Evolutionary conservation across 2,888 invertebrate species (phyloP), one percentile per base, ranked within the genome.

Genomic region (Macaria notata): DNA sequence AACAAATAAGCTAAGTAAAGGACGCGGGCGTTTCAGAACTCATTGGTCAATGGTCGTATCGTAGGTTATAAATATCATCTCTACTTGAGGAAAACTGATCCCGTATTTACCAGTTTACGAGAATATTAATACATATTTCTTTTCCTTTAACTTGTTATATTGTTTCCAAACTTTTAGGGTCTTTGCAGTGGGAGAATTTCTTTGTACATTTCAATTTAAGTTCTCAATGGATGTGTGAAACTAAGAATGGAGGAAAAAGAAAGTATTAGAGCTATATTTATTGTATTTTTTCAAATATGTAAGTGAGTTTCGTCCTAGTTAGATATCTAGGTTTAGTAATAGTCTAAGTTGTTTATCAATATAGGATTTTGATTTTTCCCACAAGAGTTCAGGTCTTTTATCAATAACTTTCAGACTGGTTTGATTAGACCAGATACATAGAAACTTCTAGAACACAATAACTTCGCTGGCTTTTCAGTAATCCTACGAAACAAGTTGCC

Each of bases 81-180:
- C 51, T 60, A 57, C 64, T 63, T 60, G 63, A 68, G 55, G 64
- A 49, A 69, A 66, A 64, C 57, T 59, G 66, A 66, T 64, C 67
- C 68, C 62, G 64, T 65, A 70, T 69, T 71, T 70, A 68, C 66
- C 59, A 61, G 66, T 65, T 72, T 66, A 57, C 61, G 54, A 49
- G 63, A 68, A 68, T 71, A 69, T 71, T 75, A 72, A 69, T 71
- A 70, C 61, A 61, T 62, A 54, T 68, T 64, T 56, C 57, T 62
- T 62, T 58, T 49, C 44, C 67, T 63, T 63, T 72, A 72, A 68
- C 70, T 66, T 55, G 72, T 70, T 73, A 70, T 75, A 76, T 75
- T 66, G 65, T 70, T 68, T 55, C 47, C 29, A 46, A 72, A 76
- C 67, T 75, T 76, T 69, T 44, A 46, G 62, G 59, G 56, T 54